Conservation (phyloP, 2,888 invertebrate genomes). For the Philereme vetulata region DNA sequence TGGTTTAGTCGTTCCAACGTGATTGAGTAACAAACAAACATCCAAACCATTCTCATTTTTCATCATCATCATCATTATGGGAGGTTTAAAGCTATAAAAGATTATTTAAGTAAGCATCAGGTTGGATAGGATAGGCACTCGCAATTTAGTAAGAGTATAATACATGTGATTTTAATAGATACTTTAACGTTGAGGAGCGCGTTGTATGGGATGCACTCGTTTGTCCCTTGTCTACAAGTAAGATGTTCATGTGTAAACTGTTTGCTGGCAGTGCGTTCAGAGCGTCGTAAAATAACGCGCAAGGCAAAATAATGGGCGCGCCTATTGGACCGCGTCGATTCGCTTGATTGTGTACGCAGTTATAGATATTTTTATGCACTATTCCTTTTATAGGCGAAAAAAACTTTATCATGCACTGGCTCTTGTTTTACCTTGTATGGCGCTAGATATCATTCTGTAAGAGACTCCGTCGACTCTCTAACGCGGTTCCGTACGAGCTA, state of each 20-base stretch:
- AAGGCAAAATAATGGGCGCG: constrained; percentile 65
- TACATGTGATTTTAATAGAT: too few relatives aligned
- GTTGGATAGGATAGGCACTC: too few relatives aligned
- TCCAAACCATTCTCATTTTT: too few relatives aligned
- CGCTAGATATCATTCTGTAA: constrained; percentile 41
- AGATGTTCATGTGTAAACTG: constrained; percentile 3
- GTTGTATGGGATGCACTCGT: too few relatives aligned
- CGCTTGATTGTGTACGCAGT: constrained; percentile 70
- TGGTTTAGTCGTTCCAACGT: too few relatives aligned
- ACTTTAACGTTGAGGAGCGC: too few relatives aligned
- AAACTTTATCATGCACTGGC: constrained; percentile 54
- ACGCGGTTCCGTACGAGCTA: background rate
- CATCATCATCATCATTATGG: too few relatives aligned
- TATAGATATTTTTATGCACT: constrained; percentile 52
- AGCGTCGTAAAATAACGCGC: constrained; percentile 47
- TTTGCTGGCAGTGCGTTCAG: constrained; percentile 35
- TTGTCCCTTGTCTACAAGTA: too few relatives aligned
- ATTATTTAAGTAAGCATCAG: too few relatives aligned
- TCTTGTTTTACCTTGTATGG: constrained; percentile 49
- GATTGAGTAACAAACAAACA: too few relatives aligned
- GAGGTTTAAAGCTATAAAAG: too few relatives aligned
- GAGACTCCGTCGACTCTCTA: background rate
- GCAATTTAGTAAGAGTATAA: too few relatives aligned
- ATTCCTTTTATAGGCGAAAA: constrained; percentile 49
- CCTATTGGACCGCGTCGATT: constrained; percentile 67